Evolutionary conservation across 2,113 vertebrate genomes (phyloP).

Genomic region (Osmerus mordax): DNA sequence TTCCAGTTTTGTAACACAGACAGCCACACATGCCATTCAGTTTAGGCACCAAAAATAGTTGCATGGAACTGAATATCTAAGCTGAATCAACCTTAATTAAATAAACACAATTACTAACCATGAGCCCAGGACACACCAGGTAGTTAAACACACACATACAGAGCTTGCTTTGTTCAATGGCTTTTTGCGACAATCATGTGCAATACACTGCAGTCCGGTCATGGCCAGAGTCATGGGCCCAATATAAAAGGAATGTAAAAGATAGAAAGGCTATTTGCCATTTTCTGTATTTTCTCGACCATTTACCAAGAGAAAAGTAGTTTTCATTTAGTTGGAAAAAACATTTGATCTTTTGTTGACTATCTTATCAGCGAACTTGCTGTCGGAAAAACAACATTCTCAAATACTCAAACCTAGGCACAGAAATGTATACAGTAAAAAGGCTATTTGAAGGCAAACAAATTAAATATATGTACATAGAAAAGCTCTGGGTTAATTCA

Average conservation of each 20-base stretch:
- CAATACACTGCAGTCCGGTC: slow-evolving; percentile 47
- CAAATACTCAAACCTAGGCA: slow-evolving; percentile 43
- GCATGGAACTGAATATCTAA: too few relatives aligned
- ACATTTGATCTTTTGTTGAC: too few relatives aligned
- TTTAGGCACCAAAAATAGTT: too few relatives aligned
- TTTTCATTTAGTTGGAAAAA: too few relatives aligned
- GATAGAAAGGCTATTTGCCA: slow-evolving; percentile 13
- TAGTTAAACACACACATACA: slow-evolving; percentile 30
- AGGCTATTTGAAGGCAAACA: slow-evolving; percentile 43
- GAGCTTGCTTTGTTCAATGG: slow-evolving; percentile 62
- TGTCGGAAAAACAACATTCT: slow-evolving; percentile 16
- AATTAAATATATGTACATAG: slow-evolving; percentile 61
- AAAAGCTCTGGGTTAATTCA: slow-evolving; percentile 38
- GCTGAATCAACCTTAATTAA: neutral
- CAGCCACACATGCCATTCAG: too few relatives aligned
- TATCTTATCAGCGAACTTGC: too few relatives aligned
- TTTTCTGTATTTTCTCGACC: neutral
- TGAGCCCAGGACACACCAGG: too few relatives aligned
- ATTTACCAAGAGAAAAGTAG: too few relatives aligned
- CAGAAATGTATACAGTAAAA: slow-evolving; percentile 47
- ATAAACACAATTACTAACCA: neutral
- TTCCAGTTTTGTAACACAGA: too few relatives aligned
- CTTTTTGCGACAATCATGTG: slow-evolving; percentile 56
- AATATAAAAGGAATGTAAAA: neutral
- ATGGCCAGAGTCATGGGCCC: slow-evolving; percentile 6